Conservation (phyloP, 2,888 invertebrate genomes). For the Tiliacea aurago region DNA sequence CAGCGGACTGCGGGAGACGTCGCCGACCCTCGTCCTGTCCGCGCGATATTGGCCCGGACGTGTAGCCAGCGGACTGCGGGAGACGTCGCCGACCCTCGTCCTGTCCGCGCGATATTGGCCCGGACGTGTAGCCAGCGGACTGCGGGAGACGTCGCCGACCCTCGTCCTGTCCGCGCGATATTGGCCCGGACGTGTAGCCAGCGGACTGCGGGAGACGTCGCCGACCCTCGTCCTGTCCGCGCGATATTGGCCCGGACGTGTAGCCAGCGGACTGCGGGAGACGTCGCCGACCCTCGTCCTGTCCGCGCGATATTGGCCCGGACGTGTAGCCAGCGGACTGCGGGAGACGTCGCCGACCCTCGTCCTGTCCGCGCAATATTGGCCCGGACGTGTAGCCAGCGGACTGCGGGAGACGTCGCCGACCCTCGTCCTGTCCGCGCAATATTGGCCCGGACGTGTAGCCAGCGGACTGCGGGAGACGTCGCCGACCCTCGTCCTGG, state of each 20-base stretch:
- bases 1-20: not conserved
- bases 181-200: constrained; percentile 32
- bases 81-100: constrained; percentile 43
- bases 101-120: constrained; percentile 36
- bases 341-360: constrained; percentile 36
- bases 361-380: constrained; percentile 40
- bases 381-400: constrained; percentile 4
- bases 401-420: constrained; percentile 1
- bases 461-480: constrained; percentile 1
- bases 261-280: constrained; percentile 1
- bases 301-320: constrained; percentile 33
- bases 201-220: not conserved
- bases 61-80: constrained; percentile 2
- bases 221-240: constrained; percentile 47
- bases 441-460: constrained; percentile 40
- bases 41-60: constrained; percentile 38
- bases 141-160: constrained; percentile 28
- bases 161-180: constrained; percentile 40
- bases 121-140: constrained; percentile 1
- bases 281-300: constrained; percentile 46
- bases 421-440: constrained; percentile 47
- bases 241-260: constrained; percentile 40
- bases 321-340: constrained; percentile 2
- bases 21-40: constrained; percentile 47
- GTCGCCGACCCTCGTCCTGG: constrained; percentile 46